These are phyloP conservation scores for Zophobas atratus DNA, from an alignment of 1,140 invertebrate species.

Conservation along the genomic window DNA sequence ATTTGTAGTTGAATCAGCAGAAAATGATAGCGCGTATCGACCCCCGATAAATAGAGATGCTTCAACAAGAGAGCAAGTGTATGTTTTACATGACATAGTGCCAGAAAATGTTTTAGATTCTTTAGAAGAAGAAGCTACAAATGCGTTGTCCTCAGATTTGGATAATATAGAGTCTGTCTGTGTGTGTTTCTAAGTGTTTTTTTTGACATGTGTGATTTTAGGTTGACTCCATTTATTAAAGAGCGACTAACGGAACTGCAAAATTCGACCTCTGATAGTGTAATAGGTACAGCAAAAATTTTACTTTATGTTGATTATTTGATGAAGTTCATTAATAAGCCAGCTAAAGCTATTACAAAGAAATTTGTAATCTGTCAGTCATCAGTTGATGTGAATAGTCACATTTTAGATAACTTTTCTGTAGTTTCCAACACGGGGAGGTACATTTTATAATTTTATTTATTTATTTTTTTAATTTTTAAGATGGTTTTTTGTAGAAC, in stretches of 20 bases:
- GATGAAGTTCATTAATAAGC: slow-evolving; percentile 65
- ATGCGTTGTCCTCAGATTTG: slow-evolving; percentile 58
- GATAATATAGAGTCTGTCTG: slow-evolving; percentile 23
- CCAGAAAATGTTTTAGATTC: slow-evolving; percentile 66
- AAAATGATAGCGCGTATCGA: slow-evolving; percentile 58
- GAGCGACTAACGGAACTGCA: slow-evolving; percentile 34
- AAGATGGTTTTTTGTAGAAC: slow-evolving; percentile 64
- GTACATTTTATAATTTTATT: slow-evolving; percentile 59
- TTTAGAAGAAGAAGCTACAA: slow-evolving; percentile 61
- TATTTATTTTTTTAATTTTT: slow-evolving; percentile 43
- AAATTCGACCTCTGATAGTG: neutral
- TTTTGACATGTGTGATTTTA: slow-evolving; percentile 21
- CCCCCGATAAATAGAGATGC: slow-evolving; percentile 71
- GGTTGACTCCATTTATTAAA: slow-evolving; percentile 12
- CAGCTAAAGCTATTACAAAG: slow-evolving; percentile 64
- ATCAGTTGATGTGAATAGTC: slow-evolving; percentile 64
- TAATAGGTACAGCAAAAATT: slow-evolving; percentile 56
- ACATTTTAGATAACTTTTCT: slow-evolving; percentile 69
- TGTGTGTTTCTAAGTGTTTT: neutral
- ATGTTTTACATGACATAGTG: slow-evolving; percentile 69
- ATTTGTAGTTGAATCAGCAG: slow-evolving; percentile 21
- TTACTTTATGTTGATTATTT: slow-evolving; percentile 69
- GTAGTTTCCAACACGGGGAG: slow-evolving; percentile 63
- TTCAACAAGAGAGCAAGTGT: slow-evolving; percentile 66
- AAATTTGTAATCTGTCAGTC: slow-evolving; percentile 63